Base-by-base conservation (phyloP, 1,140 invertebrate genomes). In the Meloidogyne hapla region DNA sequence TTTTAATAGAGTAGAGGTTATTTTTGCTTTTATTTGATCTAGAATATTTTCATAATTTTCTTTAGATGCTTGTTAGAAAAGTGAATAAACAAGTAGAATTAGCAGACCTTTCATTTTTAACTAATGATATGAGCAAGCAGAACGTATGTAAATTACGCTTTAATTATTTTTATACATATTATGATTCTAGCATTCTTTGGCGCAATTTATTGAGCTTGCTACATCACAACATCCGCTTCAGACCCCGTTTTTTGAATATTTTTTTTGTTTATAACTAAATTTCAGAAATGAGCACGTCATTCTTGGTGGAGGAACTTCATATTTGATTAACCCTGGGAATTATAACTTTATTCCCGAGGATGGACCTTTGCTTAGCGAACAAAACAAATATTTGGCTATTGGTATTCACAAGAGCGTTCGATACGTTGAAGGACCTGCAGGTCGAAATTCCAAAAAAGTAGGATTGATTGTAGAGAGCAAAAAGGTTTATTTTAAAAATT, bases 371-470 rank as follows among this genome's bases (percentile, higher is more conserved):
- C 68, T 79, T 25, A 71, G 70, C 25, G 38, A 63, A 10, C 25
- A 76, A 25, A 56, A 45, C 61, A 80, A 79, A 69, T 79, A 80
- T 56, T n/a, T 79, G 78, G 78, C 78, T 15, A 63, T 79, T 69
- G 78, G 78, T 12, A 56, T 68, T 33, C 78, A 80, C 21, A 80
- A 79, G 38, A 71, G 56, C 25, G 69, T 80, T 38, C 78, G 78
- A n/a, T 78, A 79, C 25, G 75, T 78, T 25, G 77, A 78, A 72
- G 77, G 77, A 23, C 77, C 77, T 2, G 40, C n/a, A 15, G 77
- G 77, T 18, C 78, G 77, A 21, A 64, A 62, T 18, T 40, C 48
- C 25, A 71, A 71, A 21, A 62, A 79, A 48, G 65, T 70, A 8
- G 77, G 76, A 15, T 63, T 78, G 10, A 74, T 78, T 33, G 78